phyloP scores from a whole-genome alignment of 1,140 invertebrate genomes.

The Whitmania pigra region DNA sequence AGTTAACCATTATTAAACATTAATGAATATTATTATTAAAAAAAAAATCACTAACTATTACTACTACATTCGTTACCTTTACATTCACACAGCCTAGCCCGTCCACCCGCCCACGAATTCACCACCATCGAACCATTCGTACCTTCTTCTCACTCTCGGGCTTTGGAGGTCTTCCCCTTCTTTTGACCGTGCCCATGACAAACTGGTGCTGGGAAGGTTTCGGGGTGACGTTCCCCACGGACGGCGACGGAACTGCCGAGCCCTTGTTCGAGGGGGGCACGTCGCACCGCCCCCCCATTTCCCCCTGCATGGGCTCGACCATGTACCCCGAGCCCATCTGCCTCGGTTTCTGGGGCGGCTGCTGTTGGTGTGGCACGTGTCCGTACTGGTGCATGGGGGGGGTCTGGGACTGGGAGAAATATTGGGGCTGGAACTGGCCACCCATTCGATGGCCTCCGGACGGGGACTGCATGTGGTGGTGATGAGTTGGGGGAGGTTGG shows the following conservation, averaged over 20 bases:
- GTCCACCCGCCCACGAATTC: too few relatives aligned
- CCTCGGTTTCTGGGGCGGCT: not conserved
- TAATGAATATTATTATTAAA: too few relatives aligned
- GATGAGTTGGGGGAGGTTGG: not conserved
- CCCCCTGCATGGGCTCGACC: not conserved
- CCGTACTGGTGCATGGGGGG: not conserved
- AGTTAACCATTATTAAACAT: too few relatives aligned
- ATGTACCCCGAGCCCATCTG: not conserved
- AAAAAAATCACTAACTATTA: too few relatives aligned
- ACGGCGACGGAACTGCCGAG: too few relatives aligned
- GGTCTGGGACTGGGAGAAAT: not conserved
- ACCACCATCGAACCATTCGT: not conserved
- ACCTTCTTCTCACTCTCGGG: constrained; percentile 11
- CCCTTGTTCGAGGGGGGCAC: not conserved
- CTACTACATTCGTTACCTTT: too few relatives aligned
- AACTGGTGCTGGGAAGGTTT: not conserved
- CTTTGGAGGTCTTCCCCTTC: constrained; percentile 4
- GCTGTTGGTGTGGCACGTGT: not conserved
- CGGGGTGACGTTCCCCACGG: not conserved
- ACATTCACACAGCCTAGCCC: too few relatives aligned
- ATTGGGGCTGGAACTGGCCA: not conserved
- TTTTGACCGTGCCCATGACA: constrained; percentile 6
- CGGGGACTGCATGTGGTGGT: not conserved
- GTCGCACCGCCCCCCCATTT: not conserved
- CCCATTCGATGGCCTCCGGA: not conserved